phyloP scores from a whole-genome alignment of 1,140 invertebrate genomes.

The Aphelinus atriplicis region DNA sequence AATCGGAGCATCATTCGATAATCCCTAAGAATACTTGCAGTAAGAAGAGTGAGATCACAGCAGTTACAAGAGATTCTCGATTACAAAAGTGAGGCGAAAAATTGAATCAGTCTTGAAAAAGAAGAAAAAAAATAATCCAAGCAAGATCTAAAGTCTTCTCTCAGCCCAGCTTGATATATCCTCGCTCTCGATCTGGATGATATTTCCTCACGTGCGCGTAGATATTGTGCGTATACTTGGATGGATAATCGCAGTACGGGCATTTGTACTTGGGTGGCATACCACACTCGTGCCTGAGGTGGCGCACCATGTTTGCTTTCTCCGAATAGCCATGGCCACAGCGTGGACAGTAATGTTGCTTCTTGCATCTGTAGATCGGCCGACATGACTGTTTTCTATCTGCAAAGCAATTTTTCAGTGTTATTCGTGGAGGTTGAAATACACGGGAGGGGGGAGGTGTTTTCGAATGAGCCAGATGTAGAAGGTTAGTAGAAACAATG shows the following conservation, averaged over 20 bases:
- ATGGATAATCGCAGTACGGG: slow-evolving; percentile 61
- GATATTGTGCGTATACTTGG: slow-evolving; percentile 58
- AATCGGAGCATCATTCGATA: too few species aligned
- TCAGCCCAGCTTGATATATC: slow-evolving; percentile 12
- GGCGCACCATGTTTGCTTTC: slow-evolving; percentile 68
- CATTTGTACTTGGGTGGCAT: slow-evolving; percentile 68
- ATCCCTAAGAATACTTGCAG: too few species aligned
- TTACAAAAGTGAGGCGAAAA: too few species aligned
- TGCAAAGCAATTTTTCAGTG: neutral
- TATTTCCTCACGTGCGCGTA: slow-evolving; percentile 55
- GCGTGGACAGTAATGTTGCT: slow-evolving; percentile 47
- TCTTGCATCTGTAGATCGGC: slow-evolving; percentile 1
- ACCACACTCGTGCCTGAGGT: slow-evolving; percentile 68
- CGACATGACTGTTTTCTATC: neutral
- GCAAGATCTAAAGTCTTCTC: neutral
- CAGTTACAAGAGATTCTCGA: too few species aligned
- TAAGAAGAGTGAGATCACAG: too few species aligned
- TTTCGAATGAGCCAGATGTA: neutral
- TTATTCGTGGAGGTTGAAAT: neutral
- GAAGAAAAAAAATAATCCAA: too few species aligned
- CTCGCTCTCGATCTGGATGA: slow-evolving; percentile 40
- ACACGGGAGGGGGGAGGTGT: too few species aligned
- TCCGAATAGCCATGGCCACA: slow-evolving; percentile 53
- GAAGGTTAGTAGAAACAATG: too few species aligned
- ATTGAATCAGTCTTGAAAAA: too few species aligned